Conservation (phyloP, 2,797 vertebrate species). For the Lepus townsendii region DNA sequence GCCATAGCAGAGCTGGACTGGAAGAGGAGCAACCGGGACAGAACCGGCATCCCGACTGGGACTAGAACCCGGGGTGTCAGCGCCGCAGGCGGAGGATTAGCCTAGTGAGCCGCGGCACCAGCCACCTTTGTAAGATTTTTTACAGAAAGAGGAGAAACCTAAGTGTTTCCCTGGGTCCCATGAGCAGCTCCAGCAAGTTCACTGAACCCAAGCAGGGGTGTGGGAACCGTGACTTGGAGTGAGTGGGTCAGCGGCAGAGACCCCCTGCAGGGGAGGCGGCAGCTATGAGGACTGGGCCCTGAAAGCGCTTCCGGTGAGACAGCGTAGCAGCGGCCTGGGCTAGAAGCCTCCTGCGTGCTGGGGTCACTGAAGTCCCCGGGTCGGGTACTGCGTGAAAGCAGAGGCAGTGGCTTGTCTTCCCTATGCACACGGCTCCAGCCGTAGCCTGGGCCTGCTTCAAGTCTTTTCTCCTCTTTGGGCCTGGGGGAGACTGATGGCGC, state of each 20-base stretch:
- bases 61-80: no score
- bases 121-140: no score
- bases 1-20: no score
- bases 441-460: background rate
- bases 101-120: no score
- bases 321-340: no score
- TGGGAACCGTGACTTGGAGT: background rate
- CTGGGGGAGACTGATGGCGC: background rate
- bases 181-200: background rate
- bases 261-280: background rate
- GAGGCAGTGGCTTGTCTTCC: background rate
- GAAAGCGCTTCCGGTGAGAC: background rate
- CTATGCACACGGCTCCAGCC: background rate
- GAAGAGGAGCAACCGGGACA: no score
- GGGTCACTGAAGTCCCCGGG: background rate
- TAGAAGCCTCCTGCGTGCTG: background rate
- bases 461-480: background rate
- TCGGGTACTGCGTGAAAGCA: background rate
- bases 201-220: background rate
- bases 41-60: no score
- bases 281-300: background rate
- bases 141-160: no score
- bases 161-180: background rate
- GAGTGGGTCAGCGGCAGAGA: background rate
- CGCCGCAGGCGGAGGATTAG: no score